These are phyloP conservation scores for Chromobotia macracanthus DNA, from an alignment of 2,797 vertebrate species.

Conservation along the genomic window DNA sequence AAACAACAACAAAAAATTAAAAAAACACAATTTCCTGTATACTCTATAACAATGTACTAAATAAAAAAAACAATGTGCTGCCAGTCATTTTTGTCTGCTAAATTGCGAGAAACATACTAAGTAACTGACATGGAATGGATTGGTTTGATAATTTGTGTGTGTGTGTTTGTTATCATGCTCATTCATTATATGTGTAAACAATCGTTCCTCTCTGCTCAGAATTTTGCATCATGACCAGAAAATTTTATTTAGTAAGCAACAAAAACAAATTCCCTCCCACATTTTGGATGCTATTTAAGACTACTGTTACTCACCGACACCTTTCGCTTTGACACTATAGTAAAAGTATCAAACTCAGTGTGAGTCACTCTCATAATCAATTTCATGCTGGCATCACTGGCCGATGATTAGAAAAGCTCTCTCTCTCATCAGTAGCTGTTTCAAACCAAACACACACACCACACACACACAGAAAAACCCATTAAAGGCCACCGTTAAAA, in stretches of 20 bases:
- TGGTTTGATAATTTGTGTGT: slow-evolving; percentile 1
- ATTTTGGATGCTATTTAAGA: slow-evolving; percentile 11
- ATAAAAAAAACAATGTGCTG: no score
- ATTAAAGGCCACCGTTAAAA: slow-evolving; percentile 36
- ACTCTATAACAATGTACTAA: background rate
- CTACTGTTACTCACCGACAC: slow-evolving; percentile 16
- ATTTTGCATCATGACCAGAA: background rate
- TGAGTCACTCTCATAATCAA: slow-evolving; percentile 40
- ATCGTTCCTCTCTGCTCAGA: background rate
- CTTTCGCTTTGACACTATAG: slow-evolving; percentile 30
- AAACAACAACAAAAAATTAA: background rate
- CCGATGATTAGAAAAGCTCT: slow-evolving; percentile 47
- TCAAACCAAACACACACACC: slow-evolving; percentile 34
- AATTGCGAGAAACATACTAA: background rate
- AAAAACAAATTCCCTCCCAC: slow-evolving; percentile 32
- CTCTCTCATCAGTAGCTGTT: slow-evolving; percentile 31
- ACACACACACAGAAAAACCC: slow-evolving; percentile 28
- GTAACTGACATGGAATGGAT: background rate
- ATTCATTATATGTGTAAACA: background rate
- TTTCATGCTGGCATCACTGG: slow-evolving; percentile 39
- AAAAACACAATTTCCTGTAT: background rate
- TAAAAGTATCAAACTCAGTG: slow-evolving; percentile 37
- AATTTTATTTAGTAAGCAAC: slow-evolving; percentile 4
- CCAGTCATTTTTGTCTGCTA: background rate
- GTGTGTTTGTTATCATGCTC: background rate